Evolutionary conservation across 2,888 invertebrate genomes (phyloP).

Genomic region (Nomada flava): DNA sequence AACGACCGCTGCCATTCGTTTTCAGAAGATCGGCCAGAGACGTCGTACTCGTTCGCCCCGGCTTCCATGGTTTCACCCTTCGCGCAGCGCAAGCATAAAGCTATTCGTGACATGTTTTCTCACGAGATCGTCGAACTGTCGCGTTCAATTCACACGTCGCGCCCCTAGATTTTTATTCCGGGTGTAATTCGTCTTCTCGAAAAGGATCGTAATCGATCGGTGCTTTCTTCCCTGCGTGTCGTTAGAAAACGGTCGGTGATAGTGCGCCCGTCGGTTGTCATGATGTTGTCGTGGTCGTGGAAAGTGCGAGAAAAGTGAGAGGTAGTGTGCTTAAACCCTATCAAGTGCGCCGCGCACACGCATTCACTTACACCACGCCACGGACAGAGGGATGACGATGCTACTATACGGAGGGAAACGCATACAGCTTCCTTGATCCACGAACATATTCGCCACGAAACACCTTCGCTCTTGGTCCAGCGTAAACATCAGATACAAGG

Average conservation of each 20-base stretch:
- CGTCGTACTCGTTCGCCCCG: conserved; percentile 10
- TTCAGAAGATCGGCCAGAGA: background rate
- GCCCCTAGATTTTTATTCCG: background rate
- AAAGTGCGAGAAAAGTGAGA: conserved; percentile 75
- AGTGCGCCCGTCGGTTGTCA: conserved; percentile 49
- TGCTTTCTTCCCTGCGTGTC: background rate
- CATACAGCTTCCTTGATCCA: conserved; percentile 66
- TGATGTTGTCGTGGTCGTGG: conserved; percentile 72
- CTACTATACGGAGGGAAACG: conserved; percentile 54
- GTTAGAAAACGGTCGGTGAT: conserved; percentile 20
- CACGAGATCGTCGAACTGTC: conserved; percentile 4
- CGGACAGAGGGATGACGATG: conserved; percentile 61
- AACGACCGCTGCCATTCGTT: background rate
- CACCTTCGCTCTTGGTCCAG: conserved; percentile 46
- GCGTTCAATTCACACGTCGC: background rate
- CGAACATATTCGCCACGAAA: conserved; percentile 35
- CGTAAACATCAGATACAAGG: conserved; percentile 62
- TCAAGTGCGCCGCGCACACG: conserved; percentile 36
- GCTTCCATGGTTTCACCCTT: conserved; percentile 39
- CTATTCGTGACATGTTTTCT: conserved; percentile 23
- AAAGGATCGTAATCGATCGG: background rate
- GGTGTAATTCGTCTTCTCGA: background rate
- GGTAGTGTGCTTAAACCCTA: conserved; percentile 24
- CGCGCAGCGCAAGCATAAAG: conserved; percentile 16
- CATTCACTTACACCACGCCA: conserved; percentile 16